phyloP scores from a whole-genome alignment of 2,888 invertebrate species.

The Macrophya alboannulata region DNA sequence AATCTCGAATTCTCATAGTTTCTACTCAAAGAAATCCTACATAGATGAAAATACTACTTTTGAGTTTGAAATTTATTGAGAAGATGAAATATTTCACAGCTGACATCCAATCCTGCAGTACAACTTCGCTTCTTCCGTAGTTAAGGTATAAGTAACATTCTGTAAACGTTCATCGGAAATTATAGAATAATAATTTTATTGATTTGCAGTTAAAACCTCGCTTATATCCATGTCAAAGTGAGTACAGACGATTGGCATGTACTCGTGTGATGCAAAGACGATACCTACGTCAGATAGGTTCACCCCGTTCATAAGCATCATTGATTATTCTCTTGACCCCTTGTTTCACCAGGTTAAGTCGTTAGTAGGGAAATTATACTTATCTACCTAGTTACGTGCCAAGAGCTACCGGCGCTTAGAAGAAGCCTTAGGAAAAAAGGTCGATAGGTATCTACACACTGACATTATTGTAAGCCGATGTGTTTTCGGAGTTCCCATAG shows the following conservation, averaged over 20 bases:
- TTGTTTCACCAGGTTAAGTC: conserved; percentile 63
- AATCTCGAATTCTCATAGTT: no score
- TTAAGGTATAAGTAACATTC: not conserved
- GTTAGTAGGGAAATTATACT: conserved; percentile 48
- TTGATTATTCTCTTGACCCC: conserved; percentile 72
- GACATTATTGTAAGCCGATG: not conserved
- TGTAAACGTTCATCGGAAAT: not conserved
- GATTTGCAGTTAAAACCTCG: not conserved
- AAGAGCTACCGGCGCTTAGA: conserved; percentile 24
- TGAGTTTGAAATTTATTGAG: not conserved
- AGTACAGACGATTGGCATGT: conserved; percentile 3
- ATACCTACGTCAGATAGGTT: not conserved
- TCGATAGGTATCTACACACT: conserved; percentile 16
- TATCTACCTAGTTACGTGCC: conserved; percentile 36
- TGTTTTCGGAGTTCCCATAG: not conserved
- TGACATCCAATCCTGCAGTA: no score
- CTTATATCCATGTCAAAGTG: not conserved
- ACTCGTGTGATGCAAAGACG: not conserved
- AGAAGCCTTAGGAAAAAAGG: conserved; percentile 24
- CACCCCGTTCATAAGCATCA: conserved; percentile 63
- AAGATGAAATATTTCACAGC: not conserved
- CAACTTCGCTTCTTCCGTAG: not conserved
- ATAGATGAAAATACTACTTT: no score
- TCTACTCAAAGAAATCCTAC: no score
- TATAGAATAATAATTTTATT: conserved; percentile 4